phyloP scores from a whole-genome alignment of 2,797 vertebrate species.

The Coreius guichenoti region DNA sequence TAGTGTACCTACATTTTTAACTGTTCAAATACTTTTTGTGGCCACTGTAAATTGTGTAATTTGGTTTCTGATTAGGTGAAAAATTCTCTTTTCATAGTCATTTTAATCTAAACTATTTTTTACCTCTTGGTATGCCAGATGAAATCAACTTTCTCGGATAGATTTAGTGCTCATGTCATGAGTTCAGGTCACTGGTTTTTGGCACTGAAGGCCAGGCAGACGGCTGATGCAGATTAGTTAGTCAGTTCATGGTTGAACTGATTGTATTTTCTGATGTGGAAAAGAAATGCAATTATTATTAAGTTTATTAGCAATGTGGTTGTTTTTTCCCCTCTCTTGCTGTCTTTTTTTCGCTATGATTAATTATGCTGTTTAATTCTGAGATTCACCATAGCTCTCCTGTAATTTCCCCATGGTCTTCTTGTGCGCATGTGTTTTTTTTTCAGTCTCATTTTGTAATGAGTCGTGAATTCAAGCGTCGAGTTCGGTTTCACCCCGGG shows the following conservation, averaged over 20 bases:
- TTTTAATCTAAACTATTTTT: background rate
- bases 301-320: conserved; percentile 82
- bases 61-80: background rate
- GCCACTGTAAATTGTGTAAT: background rate
- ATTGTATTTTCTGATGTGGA: conserved; percentile 81
- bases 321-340: conserved; percentile 71
- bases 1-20: background rate
- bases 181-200: conserved; percentile 54
- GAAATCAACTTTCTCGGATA: background rate
- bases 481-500: conserved; percentile 69
- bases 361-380: conserved; percentile 87
- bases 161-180: background rate
- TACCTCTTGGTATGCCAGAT: background rate
- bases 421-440: conserved; percentile 75
- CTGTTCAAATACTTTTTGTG: background rate
- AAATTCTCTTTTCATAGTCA: background rate
- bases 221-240: conserved; percentile 67
- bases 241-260: conserved; percentile 72
- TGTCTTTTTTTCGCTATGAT: conserved; percentile 70
- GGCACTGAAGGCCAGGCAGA: conserved; percentile 65
- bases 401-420: conserved; percentile 84
- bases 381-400: conserved; percentile 76
- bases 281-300: conserved; percentile 84
- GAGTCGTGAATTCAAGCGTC: conserved; percentile 79
- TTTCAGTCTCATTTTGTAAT: conserved; percentile 75